Conservation (phyloP, 53 echinoderm and acorn worm genomes). For the Luidia sarsii region DNA sequence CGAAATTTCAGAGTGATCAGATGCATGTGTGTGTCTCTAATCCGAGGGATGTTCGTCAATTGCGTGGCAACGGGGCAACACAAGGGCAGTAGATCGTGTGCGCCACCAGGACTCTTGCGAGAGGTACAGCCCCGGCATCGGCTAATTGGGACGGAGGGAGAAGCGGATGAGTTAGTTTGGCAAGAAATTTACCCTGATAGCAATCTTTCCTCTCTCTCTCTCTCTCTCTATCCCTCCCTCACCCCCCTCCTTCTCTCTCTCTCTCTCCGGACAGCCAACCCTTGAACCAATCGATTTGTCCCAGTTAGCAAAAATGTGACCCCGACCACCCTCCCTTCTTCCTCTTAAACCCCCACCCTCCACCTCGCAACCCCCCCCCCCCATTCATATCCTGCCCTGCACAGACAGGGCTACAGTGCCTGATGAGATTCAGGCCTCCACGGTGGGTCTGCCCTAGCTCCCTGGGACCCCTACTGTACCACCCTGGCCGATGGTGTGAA, state of each 20-base stretch:
- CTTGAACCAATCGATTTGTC: not conserved
- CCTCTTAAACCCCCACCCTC: not conserved
- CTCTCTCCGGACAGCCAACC: too few species aligned
- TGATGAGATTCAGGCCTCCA: too few species aligned
- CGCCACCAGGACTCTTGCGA: too few species aligned
- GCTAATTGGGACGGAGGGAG: slow-evolving; percentile 25
- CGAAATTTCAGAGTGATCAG: slow-evolving; percentile 38
- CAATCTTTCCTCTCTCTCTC: slow-evolving; percentile 37
- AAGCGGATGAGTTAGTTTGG: slow-evolving; percentile 51
- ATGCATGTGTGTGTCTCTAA: slow-evolving; percentile 42
- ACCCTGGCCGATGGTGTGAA: too few species aligned
- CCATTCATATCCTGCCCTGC: not conserved
- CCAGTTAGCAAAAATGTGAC: slow-evolving; percentile 40
- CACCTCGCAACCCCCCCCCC: not conserved
- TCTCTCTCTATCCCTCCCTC: not conserved
- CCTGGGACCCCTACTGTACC: too few species aligned
- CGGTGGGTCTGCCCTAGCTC: too few species aligned
- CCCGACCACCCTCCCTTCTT: not conserved
- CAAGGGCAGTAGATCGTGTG: slow-evolving; percentile 2
- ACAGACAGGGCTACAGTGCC: too few species aligned
- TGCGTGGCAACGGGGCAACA: too few species aligned
- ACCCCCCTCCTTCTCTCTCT: not conserved
- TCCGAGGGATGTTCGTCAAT: slow-evolving; percentile 55
- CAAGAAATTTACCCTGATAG: slow-evolving; percentile 41
- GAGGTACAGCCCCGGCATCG: not conserved